Evolutionary conservation across 2,888 invertebrate species (phyloP).

Genomic region (Clusia tigrina): DNA sequence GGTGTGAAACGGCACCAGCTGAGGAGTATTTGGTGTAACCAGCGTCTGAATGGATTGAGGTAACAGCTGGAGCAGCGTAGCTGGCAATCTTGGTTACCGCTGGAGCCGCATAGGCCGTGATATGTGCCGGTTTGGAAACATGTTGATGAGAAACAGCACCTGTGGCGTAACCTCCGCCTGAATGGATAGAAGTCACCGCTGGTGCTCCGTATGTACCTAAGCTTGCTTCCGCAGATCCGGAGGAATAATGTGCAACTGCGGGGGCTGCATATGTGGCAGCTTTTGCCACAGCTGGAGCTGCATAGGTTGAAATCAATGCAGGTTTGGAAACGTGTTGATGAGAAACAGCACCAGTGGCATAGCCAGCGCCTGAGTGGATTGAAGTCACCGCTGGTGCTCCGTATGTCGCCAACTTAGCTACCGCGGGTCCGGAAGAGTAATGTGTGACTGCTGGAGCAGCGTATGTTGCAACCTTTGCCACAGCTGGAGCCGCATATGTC

Average conservation of each 20-base stretch:
- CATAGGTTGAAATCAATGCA: slow-evolving; percentile 56
- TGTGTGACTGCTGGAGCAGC: slow-evolving; percentile 25
- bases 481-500: slow-evolving; percentile 34
- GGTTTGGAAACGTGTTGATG: slow-evolving; percentile 33
- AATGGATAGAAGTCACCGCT: slow-evolving; percentile 22
- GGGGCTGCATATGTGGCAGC: slow-evolving; percentile 45
- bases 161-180: slow-evolving; percentile 18
- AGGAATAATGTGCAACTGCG: slow-evolving; percentile 35
- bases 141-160: slow-evolving; percentile 50
- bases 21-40: slow-evolving; percentile 17
- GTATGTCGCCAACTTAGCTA: slow-evolving; percentile 42
- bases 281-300: slow-evolving; percentile 39
- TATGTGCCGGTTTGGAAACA: slow-evolving; percentile 33
- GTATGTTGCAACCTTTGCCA: slow-evolving; percentile 40
- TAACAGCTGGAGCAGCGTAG: slow-evolving; percentile 39
- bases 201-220: slow-evolving; percentile 43
- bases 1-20: slow-evolving; percentile 35
- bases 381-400: slow-evolving; percentile 38
- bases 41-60: slow-evolving; percentile 31
- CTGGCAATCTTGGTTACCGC: slow-evolving; percentile 35
- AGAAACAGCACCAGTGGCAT: slow-evolving; percentile 24
- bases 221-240: slow-evolving; percentile 39
- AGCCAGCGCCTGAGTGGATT: background rate
- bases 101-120: slow-evolving; percentile 26
- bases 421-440: slow-evolving; percentile 31